Evolutionary conservation across 2,888 invertebrate genomes (phyloP).

Genomic region (Caenorhabditis becei): DNA sequence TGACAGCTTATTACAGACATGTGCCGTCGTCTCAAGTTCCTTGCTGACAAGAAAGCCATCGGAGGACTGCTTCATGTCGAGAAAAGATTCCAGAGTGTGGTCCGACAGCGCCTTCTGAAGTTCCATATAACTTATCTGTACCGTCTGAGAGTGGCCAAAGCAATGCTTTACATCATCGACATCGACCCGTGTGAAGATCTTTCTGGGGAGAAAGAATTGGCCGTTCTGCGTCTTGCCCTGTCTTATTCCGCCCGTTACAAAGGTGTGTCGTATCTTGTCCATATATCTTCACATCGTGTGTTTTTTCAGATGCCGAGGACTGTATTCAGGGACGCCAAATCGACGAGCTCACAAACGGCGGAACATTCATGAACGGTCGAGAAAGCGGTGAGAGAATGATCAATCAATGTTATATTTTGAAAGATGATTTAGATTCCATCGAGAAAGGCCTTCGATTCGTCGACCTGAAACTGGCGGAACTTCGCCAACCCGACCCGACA

Average conservation of each 20-base stretch:
- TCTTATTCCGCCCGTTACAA: too few species aligned
- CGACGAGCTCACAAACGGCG: not conserved
- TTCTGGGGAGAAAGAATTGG: not conserved
- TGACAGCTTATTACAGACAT: conserved; percentile 12
- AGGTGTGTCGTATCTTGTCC: too few species aligned
- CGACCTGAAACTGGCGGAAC: not conserved
- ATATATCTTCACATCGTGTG: too few species aligned
- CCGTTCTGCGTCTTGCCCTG: too few species aligned
- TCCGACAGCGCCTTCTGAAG: not conserved
- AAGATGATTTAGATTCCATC: not conserved
- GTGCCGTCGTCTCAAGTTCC: conserved; percentile 13
- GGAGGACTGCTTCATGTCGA: not conserved
- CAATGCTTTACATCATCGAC: conserved; percentile 14
- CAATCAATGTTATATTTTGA: not conserved
- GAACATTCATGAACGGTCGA: too few species aligned
- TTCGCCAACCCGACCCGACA: not conserved
- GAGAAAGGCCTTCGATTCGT: not conserved
- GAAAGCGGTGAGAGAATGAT: too few species aligned
- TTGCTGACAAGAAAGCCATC: conserved; percentile 1
- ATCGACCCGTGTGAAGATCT: not conserved
- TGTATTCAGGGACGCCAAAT: not conserved
- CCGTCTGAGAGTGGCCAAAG: conserved; percentile 16
- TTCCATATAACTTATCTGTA: conserved; percentile 14
- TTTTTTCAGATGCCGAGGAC: conserved; percentile 2
- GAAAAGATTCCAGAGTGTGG: not conserved